Conservation (phyloP, 37 sponge, comb jelly and placozoan genomes). For the Spongilla lacustris region DNA sequence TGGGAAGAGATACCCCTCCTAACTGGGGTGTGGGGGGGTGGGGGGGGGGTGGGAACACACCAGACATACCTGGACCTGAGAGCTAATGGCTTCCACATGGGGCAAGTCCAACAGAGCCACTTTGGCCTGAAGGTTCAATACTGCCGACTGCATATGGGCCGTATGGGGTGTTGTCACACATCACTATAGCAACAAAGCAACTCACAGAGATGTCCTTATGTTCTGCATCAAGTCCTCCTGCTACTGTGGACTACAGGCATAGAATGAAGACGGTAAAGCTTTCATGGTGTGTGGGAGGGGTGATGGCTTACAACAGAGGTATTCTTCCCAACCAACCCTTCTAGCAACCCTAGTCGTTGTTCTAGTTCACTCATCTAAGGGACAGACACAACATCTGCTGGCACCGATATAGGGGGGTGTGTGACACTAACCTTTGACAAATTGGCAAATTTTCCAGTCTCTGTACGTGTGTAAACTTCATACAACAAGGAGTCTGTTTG, state of each 20-base stretch:
- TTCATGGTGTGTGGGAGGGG: too few species aligned
- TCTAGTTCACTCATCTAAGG: slow-evolving; percentile 69
- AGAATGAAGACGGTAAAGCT: neutral
- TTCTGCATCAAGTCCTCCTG: slow-evolving; percentile 64
- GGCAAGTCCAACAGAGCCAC: slow-evolving; percentile 40
- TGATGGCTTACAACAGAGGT: slow-evolving; percentile 50
- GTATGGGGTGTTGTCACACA: too few species aligned
- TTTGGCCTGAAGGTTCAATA: slow-evolving; percentile 66
- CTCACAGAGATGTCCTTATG: slow-evolving; percentile 58
- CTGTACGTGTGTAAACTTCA: slow-evolving; percentile 52
- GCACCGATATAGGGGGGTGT: too few species aligned
- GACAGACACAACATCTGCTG: neutral
- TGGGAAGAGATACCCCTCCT: neutral
- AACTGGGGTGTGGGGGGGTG: too few species aligned
- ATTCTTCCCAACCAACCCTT: slow-evolving; percentile 57
- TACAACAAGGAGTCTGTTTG: slow-evolving; percentile 17
- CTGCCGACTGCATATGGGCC: slow-evolving; percentile 8
- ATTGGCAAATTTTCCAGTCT: slow-evolving; percentile 66
- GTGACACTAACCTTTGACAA: slow-evolving; percentile 54
- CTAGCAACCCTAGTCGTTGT: slow-evolving; percentile 41
- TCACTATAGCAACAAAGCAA: neutral
- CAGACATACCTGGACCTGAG: slow-evolving; percentile 57
- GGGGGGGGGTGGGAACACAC: too few species aligned
- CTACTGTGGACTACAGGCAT: slow-evolving; percentile 22
- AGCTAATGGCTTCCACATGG: slow-evolving; percentile 42